phyloP scores from a whole-genome alignment of 2,113 vertebrate genomes.

The Oenanthe melanoleuca region DNA sequence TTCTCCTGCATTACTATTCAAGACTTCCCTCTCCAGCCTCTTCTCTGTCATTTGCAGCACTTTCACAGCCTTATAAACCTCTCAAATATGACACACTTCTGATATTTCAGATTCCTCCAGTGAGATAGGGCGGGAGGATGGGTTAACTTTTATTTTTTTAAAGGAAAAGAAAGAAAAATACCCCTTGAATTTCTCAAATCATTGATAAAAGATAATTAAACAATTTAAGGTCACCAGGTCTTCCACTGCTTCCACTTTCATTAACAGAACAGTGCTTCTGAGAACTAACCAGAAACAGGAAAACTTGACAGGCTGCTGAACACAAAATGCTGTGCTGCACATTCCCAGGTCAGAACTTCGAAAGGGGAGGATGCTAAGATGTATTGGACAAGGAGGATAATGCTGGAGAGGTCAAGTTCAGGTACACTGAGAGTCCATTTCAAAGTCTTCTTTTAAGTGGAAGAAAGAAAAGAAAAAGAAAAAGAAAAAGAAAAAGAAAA shows the following conservation, averaged over 20 bases:
- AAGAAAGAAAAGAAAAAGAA: background rate
- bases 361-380: background rate
- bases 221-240: background rate
- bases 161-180: background rate
- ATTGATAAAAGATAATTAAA: background rate
- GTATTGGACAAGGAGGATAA: background rate
- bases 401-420: rapidly evolving
- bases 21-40: background rate
- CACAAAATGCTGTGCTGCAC: rapidly evolving
- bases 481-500: no score
- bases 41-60: background rate
- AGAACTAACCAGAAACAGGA: background rate
- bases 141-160: background rate
- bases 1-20: background rate
- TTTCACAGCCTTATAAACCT: background rate
- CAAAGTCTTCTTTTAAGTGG: background rate
- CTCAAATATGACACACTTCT: background rate
- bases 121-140: background rate
- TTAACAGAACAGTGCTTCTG: background rate
- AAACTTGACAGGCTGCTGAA: background rate
- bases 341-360: background rate
- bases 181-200: background rate
- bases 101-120: background rate
- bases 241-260: rapidly evolving
- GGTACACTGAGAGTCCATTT: background rate